These are phyloP conservation scores for Darevskia nairensis DNA, from an alignment of 2,797 vertebrate species.

Conservation along the genomic window DNA sequence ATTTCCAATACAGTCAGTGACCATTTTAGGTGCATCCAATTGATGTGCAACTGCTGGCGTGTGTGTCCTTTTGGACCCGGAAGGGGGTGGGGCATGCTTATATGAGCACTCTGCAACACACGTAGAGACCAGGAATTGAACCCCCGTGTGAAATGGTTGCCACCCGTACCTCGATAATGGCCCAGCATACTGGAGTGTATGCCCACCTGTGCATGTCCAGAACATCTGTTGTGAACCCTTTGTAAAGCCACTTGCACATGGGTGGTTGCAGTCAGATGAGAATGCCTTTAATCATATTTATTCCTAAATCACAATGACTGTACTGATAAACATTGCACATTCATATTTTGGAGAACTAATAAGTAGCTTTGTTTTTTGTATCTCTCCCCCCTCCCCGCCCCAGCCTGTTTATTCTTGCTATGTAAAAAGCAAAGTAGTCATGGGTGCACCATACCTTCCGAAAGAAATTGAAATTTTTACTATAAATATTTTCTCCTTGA, in stretches of 20 bases:
- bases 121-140: too few species aligned
- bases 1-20: too few species aligned
- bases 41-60: too few species aligned
- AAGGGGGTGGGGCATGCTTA: too few species aligned
- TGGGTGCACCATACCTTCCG: not conserved
- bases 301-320: not conserved
- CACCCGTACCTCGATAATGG: not conserved
- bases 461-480: not conserved
- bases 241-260: not conserved
- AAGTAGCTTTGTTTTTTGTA: not conserved
- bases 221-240: not conserved
- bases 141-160: too few species aligned
- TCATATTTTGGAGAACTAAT: not conserved
- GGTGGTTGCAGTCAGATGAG: not conserved
- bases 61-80: too few species aligned
- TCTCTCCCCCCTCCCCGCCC: not conserved
- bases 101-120: too few species aligned
- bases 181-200: not conserved
- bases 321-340: not conserved
- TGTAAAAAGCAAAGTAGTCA: conserved; percentile 21
- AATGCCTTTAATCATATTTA: not conserved
- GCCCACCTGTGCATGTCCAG: not conserved
- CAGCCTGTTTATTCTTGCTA: not conserved
- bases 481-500: conserved; percentile 7
- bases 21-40: too few species aligned